Conservation (phyloP, 2,888 invertebrate genomes). For the Boloria selene region DNA sequence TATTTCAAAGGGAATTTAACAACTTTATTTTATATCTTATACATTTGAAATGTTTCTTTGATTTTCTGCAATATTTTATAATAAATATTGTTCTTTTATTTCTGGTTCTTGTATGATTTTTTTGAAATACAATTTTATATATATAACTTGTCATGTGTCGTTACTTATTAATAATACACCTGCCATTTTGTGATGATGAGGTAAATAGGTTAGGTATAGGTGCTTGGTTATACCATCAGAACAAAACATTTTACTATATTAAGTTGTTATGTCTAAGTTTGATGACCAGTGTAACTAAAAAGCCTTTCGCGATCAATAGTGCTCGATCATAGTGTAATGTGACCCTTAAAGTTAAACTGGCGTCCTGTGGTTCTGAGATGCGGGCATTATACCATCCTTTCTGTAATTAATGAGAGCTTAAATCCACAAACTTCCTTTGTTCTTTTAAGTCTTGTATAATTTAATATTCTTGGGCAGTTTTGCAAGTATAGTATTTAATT, state of each 20-base stretch:
- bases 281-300: not conserved
- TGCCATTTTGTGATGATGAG: no score
- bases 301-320: conserved; percentile 12
- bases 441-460: conserved; percentile 3
- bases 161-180: no score
- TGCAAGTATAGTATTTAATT: not conserved
- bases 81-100: no score
- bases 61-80: no score
- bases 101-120: no score
- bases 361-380: conserved; percentile 46
- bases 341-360: conserved; percentile 47
- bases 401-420: conserved; percentile 69
- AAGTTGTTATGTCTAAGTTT: no score
- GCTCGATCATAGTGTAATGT: conserved; percentile 5
- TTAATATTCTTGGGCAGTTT: conserved; percentile 1
- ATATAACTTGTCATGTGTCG: no score
- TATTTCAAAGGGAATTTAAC: conserved; percentile 43
- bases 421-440: conserved; percentile 47
- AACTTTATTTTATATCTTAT: conserved; percentile 6
- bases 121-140: no score
- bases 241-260: no score
- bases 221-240: no score
- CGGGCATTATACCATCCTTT: conserved; percentile 50
- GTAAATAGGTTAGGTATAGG: no score
- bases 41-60: not conserved